Conservation (phyloP, 1,140 invertebrate species). For the Sinella curviseta region DNA sequence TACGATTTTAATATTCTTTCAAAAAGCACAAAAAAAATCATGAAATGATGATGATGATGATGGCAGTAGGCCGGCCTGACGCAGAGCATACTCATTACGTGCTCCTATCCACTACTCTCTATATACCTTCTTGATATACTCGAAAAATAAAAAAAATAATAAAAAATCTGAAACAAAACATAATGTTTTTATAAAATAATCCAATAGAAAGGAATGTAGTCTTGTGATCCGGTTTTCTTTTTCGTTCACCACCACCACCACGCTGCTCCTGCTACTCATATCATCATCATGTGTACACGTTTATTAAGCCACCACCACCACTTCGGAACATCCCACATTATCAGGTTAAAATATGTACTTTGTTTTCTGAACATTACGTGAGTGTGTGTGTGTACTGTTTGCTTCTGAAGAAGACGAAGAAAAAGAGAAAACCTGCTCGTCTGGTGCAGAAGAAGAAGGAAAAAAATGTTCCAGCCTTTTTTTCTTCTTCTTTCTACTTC, state of each 20-base stretch:
- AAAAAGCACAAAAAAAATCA: no score
- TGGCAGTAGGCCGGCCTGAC: not conserved
- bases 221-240: not conserved
- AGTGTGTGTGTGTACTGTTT: not conserved
- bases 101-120: not conserved
- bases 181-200: not conserved
- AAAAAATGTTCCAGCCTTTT: conserved; percentile 18
- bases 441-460: no score
- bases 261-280: no score
- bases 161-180: not conserved
- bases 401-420: conserved; percentile 18
- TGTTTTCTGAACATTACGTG: conserved; percentile 13
- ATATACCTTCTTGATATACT: not conserved
- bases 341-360: not conserved
- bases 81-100: not conserved
- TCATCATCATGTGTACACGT: no score
- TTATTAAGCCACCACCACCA: not conserved
- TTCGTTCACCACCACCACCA: no score
- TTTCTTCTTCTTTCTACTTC: no score
- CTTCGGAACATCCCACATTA: conserved; percentile 7
- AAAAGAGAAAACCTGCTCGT: conserved; percentile 9
- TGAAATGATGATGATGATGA: not conserved
- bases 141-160: not conserved
- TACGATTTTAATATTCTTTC: no score
- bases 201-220: not conserved